Evolutionary conservation across 1,140 invertebrate genomes (phyloP).

Genomic region (Drosophila pruinosa): DNA sequence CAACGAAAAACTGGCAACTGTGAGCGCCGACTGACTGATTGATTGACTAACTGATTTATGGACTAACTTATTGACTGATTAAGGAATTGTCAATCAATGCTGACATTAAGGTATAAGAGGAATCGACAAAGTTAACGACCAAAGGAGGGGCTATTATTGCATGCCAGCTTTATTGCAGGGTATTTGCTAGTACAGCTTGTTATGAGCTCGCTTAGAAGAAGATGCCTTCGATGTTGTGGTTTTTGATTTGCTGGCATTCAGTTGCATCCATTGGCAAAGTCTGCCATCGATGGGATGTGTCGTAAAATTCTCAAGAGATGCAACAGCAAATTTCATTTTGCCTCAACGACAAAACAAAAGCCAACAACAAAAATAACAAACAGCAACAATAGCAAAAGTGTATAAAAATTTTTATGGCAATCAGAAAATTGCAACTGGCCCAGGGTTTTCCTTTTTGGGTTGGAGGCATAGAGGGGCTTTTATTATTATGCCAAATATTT

Average conservation of each 20-base stretch:
- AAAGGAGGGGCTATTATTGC: no score
- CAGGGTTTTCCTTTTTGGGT: not conserved
- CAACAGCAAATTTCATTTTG: slow-evolving; percentile 69
- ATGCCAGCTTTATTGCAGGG: not conserved
- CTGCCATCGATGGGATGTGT: slow-evolving; percentile 28
- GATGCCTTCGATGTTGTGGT: slow-evolving; percentile 36
- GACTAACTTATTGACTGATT: not conserved
- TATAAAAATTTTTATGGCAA: slow-evolving; percentile 60
- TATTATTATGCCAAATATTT: slow-evolving; percentile 79
- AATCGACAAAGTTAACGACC: no score
- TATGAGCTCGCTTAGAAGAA: not conserved
- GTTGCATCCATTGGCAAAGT: not conserved
- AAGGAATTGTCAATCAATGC: not conserved
- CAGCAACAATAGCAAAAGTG: slow-evolving; percentile 24
- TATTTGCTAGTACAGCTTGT: not conserved
- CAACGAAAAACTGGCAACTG: not conserved
- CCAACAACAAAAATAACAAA: slow-evolving; percentile 23
- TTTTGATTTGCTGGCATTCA: slow-evolving; percentile 58
- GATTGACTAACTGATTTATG: not conserved
- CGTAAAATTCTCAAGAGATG: slow-evolving; percentile 68
- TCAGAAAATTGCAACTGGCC: slow-evolving; percentile 67
- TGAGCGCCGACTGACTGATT: not conserved
- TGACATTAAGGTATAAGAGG: no score
- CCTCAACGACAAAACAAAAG: slow-evolving; percentile 58
- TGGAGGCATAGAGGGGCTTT: slow-evolving; percentile 31